A percentile compares a stretch with the other conserved stretches of the same genome.
phyloP scores from a whole-genome alignment of 2,113 vertebrate genomes.

The Todiramphus chloris region DNA sequence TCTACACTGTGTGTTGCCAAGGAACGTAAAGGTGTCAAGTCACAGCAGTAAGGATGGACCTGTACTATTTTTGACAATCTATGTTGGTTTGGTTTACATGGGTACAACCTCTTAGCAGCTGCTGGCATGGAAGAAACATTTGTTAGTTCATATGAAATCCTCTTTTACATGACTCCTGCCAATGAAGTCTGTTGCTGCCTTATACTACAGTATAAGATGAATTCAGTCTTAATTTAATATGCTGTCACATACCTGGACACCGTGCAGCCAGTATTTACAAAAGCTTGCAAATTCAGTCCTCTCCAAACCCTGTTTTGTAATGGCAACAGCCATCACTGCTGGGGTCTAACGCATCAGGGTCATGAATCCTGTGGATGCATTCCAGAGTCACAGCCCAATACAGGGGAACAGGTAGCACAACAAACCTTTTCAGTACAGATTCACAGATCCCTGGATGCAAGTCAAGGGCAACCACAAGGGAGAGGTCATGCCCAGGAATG shows the following conservation, averaged over 20 bases:
- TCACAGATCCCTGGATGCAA: not conserved
- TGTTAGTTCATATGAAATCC: not conserved
- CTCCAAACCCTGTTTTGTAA: not conserved
- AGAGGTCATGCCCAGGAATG: not conserved
- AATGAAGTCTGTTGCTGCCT: not conserved
- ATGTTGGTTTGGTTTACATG: not conserved
- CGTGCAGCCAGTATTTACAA: not conserved
- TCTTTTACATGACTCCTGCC: not conserved
- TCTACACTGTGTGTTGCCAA: not conserved
- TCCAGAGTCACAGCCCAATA: not conserved
- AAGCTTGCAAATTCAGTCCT: not conserved
- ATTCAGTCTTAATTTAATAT: constrained; percentile 1
- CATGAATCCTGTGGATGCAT: not conserved
- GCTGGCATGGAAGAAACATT: not conserved
- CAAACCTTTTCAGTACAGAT: not conserved
- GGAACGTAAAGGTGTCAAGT: not conserved
- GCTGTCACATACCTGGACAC: constrained; percentile 34
- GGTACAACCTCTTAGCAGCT: not conserved
- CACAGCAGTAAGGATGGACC: not conserved
- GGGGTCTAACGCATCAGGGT: not conserved
- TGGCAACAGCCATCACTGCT: not conserved
- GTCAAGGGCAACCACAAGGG: not conserved
- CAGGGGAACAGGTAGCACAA: not conserved
- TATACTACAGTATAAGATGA: constrained; percentile 38
- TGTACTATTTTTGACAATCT: not conserved